phyloP scores from a whole-genome alignment of 2,888 invertebrate genomes.

The Timandra comae region DNA sequence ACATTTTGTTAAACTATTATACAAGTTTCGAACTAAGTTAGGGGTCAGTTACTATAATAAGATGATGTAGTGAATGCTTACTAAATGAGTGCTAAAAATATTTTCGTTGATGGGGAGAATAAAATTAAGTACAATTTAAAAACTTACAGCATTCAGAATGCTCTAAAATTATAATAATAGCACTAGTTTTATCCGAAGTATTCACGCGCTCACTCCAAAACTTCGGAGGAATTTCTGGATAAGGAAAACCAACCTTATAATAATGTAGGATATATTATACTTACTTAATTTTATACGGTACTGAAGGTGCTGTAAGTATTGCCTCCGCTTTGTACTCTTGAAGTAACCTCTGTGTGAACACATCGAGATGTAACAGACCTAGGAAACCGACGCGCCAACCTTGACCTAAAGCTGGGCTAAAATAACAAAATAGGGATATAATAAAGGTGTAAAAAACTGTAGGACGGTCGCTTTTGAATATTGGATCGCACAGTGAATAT shows the following conservation, averaged over 20 bases:
- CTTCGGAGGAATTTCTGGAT: too few species aligned
- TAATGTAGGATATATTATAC: too few species aligned
- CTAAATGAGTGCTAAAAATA: neutral
- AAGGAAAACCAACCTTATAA: too few species aligned
- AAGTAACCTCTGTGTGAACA: slow-evolving; percentile 89
- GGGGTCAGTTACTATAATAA: too few species aligned
- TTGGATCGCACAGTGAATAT: too few species aligned
- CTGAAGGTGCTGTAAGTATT: slow-evolving; percentile 90
- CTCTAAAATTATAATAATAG: neutral
- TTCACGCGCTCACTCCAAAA: too few species aligned
- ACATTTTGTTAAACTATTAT: neutral
- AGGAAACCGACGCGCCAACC: slow-evolving; percentile 93
- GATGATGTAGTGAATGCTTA: too few species aligned
- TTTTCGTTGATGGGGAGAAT: too few species aligned
- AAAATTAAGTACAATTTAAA: too few species aligned
- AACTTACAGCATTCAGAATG: neutral
- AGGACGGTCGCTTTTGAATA: too few species aligned
- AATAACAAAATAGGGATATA: slow-evolving; percentile 18
- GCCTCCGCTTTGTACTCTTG: slow-evolving; percentile 90
- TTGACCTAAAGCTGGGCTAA: slow-evolving; percentile 89
- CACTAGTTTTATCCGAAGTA: too few species aligned
- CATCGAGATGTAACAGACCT: slow-evolving; percentile 91
- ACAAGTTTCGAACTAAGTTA: too few species aligned
- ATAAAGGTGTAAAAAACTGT: neutral
- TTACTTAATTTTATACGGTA: slow-evolving; percentile 84